Evolutionary conservation across 2,888 invertebrate species (phyloP).

Genomic region (Limenitis arthemis): DNA sequence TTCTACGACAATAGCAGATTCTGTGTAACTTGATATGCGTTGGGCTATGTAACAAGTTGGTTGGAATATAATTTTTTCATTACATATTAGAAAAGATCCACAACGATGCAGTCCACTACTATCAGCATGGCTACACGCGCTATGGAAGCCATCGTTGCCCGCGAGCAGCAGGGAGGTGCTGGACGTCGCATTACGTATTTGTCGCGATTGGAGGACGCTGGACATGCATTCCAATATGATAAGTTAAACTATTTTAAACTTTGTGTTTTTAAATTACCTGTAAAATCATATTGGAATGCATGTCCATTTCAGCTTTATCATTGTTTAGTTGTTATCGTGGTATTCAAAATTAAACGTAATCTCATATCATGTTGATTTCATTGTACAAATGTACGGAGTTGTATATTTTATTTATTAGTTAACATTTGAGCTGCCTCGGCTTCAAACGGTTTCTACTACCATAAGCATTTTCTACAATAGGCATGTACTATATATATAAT

Average conservation of each 20-base stretch:
- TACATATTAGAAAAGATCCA: constrained; percentile 14
- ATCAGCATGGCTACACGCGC: constrained; percentile 45
- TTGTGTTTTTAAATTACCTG: background rate
- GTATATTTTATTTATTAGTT: too few relatives aligned
- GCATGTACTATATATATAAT: too few relatives aligned
- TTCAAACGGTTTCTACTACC: too few relatives aligned
- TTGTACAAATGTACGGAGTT: too few relatives aligned
- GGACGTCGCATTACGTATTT: constrained; percentile 33
- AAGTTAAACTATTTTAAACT: background rate
- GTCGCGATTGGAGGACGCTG: constrained; percentile 32
- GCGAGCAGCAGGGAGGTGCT: constrained; percentile 27
- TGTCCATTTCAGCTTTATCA: background rate
- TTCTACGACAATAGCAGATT: too few relatives aligned
- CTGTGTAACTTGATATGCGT: too few relatives aligned
- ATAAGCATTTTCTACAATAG: too few relatives aligned
- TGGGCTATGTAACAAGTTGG: too few relatives aligned
- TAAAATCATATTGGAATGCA: background rate
- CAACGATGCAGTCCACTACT: constrained; percentile 23
- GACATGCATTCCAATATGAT: constrained; percentile 29
- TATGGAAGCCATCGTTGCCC: constrained; percentile 35
- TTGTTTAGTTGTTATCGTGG: too few relatives aligned
- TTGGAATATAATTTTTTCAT: background rate
- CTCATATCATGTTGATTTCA: too few relatives aligned
- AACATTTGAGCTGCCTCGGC: too few relatives aligned
- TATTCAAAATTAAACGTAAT: too few relatives aligned